A percentile compares a stretch with the other conserved stretches of the same genome.
These are phyloP conservation scores for Pelochelys cantorii DNA, from an alignment of 2,797 vertebrate species.

Conservation along the genomic window DNA sequence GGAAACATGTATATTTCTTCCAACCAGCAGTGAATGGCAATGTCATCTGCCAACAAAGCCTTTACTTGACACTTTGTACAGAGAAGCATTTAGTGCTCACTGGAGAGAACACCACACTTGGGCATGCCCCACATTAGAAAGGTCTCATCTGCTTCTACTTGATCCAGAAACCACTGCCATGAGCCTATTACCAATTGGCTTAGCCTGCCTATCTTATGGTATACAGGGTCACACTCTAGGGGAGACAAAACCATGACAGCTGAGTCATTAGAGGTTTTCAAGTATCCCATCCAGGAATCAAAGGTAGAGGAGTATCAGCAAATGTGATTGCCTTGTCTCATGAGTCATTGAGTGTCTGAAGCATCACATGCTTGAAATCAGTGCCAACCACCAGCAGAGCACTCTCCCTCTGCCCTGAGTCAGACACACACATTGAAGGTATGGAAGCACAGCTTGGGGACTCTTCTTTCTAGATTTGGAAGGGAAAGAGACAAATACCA, in stretches of 20 bases:
- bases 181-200: neutral
- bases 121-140: neutral
- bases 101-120: neutral
- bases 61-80: neutral
- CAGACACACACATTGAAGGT: neutral
- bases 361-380: neutral
- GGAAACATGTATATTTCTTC: neutral
- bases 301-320: neutral
- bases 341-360: neutral
- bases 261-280: neutral
- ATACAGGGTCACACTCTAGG: neutral
- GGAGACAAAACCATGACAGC: neutral
- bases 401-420: neutral
- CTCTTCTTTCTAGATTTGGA: neutral
- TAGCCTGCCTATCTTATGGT: neutral
- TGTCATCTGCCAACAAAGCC: neutral
- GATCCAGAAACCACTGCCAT: neutral
- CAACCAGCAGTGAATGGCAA: neutral
- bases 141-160: neutral
- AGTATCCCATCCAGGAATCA: neutral
- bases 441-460: neutral
- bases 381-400: neutral
- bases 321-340: neutral
- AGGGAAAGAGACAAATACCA: neutral
- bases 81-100: neutral